Conservation (phyloP, 2,797 vertebrate genomes). For the Oryzias dopingdopingensis region DNA sequence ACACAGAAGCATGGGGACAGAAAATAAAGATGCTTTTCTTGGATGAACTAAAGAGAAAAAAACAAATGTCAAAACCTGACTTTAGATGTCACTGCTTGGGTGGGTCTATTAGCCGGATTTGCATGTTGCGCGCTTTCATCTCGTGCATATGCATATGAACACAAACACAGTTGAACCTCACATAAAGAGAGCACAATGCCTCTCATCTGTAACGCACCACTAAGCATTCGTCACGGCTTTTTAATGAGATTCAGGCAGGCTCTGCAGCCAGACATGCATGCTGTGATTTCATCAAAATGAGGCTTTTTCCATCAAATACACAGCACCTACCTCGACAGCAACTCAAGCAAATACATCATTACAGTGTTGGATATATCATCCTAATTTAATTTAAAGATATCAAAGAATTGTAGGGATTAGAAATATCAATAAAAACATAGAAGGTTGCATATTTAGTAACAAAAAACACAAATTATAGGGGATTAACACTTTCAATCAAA, state of each 20-base stretch:
- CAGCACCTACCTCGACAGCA: conserved; percentile 26
- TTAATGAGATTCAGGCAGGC: conserved; percentile 28
- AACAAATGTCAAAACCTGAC: conserved; percentile 7
- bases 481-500: too few species aligned
- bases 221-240: conserved; percentile 36
- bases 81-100: conserved; percentile 8
- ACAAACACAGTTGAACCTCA: neutral
- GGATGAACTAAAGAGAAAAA: conserved; percentile 19
- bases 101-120: conserved; percentile 15
- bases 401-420: neutral
- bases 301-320: conserved; percentile 35
- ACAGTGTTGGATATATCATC: neutral
- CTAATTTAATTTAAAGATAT: neutral
- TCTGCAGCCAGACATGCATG: conserved; percentile 15
- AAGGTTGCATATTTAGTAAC: too few species aligned
- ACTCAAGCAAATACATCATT: conserved; percentile 4
- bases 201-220: conserved; percentile 32
- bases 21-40: conserved; percentile 7
- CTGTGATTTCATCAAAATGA: conserved; percentile 39
- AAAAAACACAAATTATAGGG: too few species aligned
- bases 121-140: conserved; percentile 5
- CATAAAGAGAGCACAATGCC: conserved; percentile 9
- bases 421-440: too few species aligned
- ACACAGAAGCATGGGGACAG: conserved; percentile 1
- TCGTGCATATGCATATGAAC: conserved; percentile 6